These are phyloP conservation scores for Harpalus rufipes DNA, from an alignment of 2,888 invertebrate species.

Conservation along the genomic window DNA sequence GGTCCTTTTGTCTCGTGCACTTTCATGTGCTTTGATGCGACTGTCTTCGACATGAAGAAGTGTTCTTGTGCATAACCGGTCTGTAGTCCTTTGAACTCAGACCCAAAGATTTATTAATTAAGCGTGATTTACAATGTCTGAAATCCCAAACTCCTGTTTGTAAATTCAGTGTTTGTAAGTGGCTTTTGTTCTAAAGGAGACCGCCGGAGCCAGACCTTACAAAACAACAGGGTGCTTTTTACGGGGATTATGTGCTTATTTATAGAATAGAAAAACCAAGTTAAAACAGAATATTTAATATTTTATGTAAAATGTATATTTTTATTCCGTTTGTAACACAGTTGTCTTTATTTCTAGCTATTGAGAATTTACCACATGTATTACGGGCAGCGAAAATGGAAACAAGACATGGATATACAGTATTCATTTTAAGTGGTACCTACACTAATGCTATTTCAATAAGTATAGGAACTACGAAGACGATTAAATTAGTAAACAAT, in stretches of 20 bases:
- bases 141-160: slow-evolving; percentile 50
- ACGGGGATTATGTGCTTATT: slow-evolving; percentile 25
- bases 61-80: slow-evolving; percentile 48
- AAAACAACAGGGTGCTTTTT: slow-evolving; percentile 38
- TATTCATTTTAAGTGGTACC: no score
- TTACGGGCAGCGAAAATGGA: no score
- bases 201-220: not conserved
- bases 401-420: no score
- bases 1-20: slow-evolving; percentile 51
- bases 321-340: no score
- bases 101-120: slow-evolving; percentile 52
- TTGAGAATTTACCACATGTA: no score
- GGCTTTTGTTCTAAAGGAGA: slow-evolving; percentile 29
- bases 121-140: slow-evolving; percentile 50
- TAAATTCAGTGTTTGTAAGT: slow-evolving; percentile 49
- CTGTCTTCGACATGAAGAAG: slow-evolving; percentile 45
- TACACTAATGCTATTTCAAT: no score
- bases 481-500: no score
- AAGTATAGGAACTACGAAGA: no score
- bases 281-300: not conserved
- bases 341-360: not conserved
- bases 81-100: slow-evolving; percentile 21
- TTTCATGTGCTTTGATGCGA: slow-evolving; percentile 47
- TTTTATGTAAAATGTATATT: not conserved
- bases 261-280: slow-evolving; percentile 12